phyloP scores from a whole-genome alignment of 2,888 invertebrate species.

The Ophioninae sp. region DNA sequence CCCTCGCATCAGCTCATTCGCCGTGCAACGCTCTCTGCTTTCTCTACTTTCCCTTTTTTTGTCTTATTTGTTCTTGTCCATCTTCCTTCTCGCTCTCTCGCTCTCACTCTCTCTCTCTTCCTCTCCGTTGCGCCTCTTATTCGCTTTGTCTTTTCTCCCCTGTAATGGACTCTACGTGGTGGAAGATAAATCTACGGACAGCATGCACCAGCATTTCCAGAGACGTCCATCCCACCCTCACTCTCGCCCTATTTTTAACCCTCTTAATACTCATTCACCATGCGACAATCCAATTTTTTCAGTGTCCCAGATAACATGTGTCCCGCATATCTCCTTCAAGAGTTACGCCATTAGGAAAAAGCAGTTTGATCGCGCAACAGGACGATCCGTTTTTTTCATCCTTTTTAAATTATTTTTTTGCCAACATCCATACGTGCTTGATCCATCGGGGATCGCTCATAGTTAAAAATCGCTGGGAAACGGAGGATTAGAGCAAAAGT shows the following conservation, averaged over 20 bases:
- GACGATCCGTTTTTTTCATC: not conserved
- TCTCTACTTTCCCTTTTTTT: slow-evolving; percentile 12
- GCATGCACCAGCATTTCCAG: slow-evolving; percentile 32
- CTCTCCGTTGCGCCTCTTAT: slow-evolving; percentile 8
- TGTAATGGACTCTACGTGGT: slow-evolving; percentile 50
- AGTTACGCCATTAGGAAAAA: slow-evolving; percentile 23
- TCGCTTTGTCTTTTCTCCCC: slow-evolving; percentile 40
- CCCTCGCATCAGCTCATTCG: slow-evolving; percentile 45
- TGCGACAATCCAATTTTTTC: slow-evolving; percentile 50
- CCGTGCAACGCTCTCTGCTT: slow-evolving; percentile 18
- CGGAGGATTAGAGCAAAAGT: not conserved
- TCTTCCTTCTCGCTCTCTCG: not conserved
- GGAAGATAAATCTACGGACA: slow-evolving; percentile 54
- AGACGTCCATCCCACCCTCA: not conserved
- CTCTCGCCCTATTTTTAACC: not conserved
- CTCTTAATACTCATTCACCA: slow-evolving; percentile 47
- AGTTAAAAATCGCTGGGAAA: not conserved
- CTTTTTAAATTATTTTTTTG: not conserved
- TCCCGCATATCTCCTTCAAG: not conserved
- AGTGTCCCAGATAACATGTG: slow-evolving; percentile 13
- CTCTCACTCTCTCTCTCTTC: slow-evolving; percentile 1
- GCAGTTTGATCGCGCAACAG: slow-evolving; percentile 3
- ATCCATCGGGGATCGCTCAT: not conserved
- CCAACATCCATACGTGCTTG: not conserved
- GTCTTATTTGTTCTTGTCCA: not conserved